phyloP scores from a whole-genome alignment of 2,888 invertebrate species.

The Megaustenia siamemsis region DNA sequence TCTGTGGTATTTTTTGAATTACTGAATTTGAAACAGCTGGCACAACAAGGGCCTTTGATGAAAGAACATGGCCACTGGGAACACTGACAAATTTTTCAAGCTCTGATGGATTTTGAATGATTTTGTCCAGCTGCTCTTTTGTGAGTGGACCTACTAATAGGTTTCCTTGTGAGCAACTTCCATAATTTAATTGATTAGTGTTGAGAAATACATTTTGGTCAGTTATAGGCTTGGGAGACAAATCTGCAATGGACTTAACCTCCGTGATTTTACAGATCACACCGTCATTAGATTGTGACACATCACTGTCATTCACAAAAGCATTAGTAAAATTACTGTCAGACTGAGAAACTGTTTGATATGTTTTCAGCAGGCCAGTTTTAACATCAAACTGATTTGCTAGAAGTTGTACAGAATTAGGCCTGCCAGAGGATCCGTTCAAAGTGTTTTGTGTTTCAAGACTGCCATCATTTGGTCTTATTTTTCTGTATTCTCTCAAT shows the following conservation, averaged over 20 bases:
- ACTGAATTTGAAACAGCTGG: background rate
- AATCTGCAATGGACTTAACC: slow-evolving; percentile 19
- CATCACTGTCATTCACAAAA: background rate
- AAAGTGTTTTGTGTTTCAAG: too few species aligned
- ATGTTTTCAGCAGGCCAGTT: background rate
- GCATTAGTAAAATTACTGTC: background rate
- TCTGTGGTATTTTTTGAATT: background rate
- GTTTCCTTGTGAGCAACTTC: background rate
- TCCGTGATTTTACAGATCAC: slow-evolving; percentile 12
- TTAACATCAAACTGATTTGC: background rate
- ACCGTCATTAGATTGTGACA: background rate
- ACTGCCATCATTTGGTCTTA: background rate
- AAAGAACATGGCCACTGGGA: background rate
- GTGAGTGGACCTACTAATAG: slow-evolving; percentile 21
- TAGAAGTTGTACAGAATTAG: background rate
- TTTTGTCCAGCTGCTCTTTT: slow-evolving; percentile 24
- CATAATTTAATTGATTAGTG: background rate
- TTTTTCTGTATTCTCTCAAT: background rate
- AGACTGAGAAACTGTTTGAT: background rate
- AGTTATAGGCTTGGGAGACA: background rate
- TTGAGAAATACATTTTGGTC: background rate
- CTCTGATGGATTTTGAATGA: slow-evolving; percentile 20
- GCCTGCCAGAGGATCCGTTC: background rate
- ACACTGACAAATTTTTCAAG: slow-evolving; percentile 28
- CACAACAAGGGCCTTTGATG: slow-evolving; percentile 23